Percentiles rank a stretch among this genome's conserved stretches.
phyloP scores from a whole-genome alignment of 2,113 vertebrate species.

The Leiothrix lutea region DNA sequence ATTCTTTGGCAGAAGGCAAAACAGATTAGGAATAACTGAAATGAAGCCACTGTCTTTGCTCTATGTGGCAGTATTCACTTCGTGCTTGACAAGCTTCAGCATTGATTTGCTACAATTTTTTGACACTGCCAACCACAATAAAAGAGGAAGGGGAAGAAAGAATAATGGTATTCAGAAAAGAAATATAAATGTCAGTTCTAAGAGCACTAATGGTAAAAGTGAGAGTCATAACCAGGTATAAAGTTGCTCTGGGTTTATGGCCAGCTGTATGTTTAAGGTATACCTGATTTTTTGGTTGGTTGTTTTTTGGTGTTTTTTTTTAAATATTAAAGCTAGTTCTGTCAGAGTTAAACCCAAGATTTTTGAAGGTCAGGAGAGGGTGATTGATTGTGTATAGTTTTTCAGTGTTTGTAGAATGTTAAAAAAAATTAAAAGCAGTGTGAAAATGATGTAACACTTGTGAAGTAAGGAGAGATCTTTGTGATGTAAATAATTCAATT shows the following conservation, averaged over 20 bases:
- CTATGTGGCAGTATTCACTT: neutral
- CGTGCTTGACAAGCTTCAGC: accelerated
- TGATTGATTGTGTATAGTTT: neutral
- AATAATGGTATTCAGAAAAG: neutral
- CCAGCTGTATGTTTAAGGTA: neutral
- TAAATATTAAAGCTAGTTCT: neutral
- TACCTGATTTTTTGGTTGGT: neutral
- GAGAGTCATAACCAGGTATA: neutral
- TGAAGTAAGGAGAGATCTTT: neutral
- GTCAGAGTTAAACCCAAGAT: neutral
- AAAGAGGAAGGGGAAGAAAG: neutral
- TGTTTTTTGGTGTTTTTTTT: neutral
- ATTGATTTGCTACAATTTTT: neutral
- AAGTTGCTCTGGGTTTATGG: neutral
- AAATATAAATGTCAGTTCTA: neutral
- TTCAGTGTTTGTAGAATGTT: neutral
- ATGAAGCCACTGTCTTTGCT: neutral
- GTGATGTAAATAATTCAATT: neutral
- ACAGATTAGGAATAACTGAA: neutral
- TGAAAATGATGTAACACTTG: neutral
- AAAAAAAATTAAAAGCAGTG: neutral
- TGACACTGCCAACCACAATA: neutral
- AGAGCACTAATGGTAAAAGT: neutral
- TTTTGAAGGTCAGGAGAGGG: accelerated
- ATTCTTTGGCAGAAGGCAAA: neutral